phyloP scores from a whole-genome alignment of 2,113 vertebrate genomes.

The Pelusios castaneus region DNA sequence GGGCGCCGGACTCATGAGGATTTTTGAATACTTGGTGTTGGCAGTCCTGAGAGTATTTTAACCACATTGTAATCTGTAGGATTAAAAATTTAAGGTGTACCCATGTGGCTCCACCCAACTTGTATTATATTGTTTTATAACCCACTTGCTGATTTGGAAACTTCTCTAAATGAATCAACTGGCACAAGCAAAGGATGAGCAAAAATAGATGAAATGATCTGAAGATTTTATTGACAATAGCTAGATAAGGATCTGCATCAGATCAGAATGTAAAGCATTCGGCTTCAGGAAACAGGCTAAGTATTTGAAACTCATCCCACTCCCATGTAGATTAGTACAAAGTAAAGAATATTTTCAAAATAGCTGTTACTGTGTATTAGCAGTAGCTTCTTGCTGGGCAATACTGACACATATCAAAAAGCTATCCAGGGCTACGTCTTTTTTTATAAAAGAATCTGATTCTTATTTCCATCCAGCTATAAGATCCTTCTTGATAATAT shows the following conservation, averaged over 20 bases:
- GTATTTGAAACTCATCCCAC: conserved; percentile 45
- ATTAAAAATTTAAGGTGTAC: conserved; percentile 23
- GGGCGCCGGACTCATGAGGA: neutral
- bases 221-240: conserved; percentile 32
- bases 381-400: neutral
- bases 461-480: accelerated
- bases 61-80: neutral
- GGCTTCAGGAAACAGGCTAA: conserved; percentile 60
- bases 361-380: neutral
- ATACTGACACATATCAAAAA: neutral
- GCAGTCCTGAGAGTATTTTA: neutral
- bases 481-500: neutral
- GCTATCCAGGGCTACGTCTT: neutral
- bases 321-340: conserved; percentile 46
- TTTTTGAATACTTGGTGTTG: neutral
- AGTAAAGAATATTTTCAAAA: conserved; percentile 12
- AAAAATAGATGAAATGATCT: conserved; percentile 12
- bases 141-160: conserved; percentile 7
- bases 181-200: conserved; percentile 20
- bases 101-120: neutral
- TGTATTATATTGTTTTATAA: neutral
- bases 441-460: neutral
- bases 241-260: conserved; percentile 54
- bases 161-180: conserved; percentile 45
- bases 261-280: conserved; percentile 53